phyloP scores from a whole-genome alignment of 2,113 vertebrate species.

The Psophia crepitans region DNA sequence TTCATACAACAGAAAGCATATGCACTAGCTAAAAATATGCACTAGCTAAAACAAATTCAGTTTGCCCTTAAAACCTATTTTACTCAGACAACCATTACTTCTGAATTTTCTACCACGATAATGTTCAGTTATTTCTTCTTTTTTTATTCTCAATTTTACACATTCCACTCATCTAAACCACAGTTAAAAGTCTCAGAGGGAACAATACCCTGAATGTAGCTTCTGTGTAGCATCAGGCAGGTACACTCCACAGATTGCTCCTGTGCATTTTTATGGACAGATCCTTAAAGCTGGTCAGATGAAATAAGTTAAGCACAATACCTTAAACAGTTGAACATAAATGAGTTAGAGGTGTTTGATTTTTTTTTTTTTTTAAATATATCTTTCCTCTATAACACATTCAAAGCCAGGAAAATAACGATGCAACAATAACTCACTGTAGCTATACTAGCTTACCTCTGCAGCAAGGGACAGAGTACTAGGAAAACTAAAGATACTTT shows the following conservation, averaged over 20 bases:
- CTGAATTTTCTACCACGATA: background rate
- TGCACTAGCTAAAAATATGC: conserved; percentile 31
- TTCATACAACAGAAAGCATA: conserved; percentile 49
- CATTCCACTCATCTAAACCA: background rate
- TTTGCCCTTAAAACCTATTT: conserved; percentile 15
- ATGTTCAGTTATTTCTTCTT: background rate
- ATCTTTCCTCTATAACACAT: background rate
- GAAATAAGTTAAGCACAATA: background rate
- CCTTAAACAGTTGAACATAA: background rate
- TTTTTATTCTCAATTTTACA: background rate
- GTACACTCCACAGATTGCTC: background rate
- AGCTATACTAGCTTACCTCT: background rate
- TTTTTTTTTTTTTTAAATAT: background rate
- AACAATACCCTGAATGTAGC: background rate
- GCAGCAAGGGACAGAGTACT: background rate
- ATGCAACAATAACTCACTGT: background rate
- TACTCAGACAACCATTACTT: background rate
- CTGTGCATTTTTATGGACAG: background rate
- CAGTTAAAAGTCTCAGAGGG: background rate
- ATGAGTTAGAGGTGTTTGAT: background rate
- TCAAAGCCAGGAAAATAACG: background rate
- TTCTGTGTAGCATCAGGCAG: background rate
- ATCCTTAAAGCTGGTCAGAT: background rate
- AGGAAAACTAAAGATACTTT: background rate
- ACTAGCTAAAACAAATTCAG: conserved; percentile 10